These are phyloP conservation scores for Thalassaphorura encarpata DNA, from an alignment of 1,140 invertebrate species.

Conservation along the genomic window DNA sequence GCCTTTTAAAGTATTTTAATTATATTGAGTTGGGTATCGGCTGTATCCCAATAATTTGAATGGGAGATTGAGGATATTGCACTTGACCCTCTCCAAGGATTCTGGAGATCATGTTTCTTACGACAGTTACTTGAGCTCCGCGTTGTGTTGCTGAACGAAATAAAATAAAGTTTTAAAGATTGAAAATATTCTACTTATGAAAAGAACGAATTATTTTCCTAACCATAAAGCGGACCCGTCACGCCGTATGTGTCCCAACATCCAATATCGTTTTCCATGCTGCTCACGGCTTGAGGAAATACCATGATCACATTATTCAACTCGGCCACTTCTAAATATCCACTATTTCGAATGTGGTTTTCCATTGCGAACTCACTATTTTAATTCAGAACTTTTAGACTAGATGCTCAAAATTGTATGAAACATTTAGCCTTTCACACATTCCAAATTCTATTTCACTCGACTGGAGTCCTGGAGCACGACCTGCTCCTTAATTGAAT, in stretches of 20 bases:
- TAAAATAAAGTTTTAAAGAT: background rate
- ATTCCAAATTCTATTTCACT: no score
- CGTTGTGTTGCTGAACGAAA: constrained; percentile 18
- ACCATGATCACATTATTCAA: constrained; percentile 24
- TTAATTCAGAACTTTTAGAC: background rate
- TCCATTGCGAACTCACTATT: constrained; percentile 15
- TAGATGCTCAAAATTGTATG: background rate
- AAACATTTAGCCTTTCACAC: background rate
- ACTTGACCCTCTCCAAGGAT: constrained; percentile 12
- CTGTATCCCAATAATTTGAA: no score
- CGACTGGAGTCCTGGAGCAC: no score
- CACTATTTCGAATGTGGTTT: constrained; percentile 17
- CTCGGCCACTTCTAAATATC: constrained; percentile 25
- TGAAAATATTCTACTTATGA: background rate
- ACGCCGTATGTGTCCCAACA: constrained; percentile 26
- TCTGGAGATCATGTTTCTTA: constrained; percentile 18
- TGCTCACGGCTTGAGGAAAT: constrained; percentile 18
- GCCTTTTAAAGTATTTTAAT: no score
- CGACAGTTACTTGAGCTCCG: constrained; percentile 18
- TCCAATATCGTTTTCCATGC: constrained; percentile 14
- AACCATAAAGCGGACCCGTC: constrained; percentile 19
- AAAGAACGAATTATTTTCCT: background rate
- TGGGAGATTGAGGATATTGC: no score
- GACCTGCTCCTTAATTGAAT: no score
- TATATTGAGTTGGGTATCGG: no score